phyloP scores from a whole-genome alignment of 2,888 invertebrate genomes.

The Pinctada fucata region DNA sequence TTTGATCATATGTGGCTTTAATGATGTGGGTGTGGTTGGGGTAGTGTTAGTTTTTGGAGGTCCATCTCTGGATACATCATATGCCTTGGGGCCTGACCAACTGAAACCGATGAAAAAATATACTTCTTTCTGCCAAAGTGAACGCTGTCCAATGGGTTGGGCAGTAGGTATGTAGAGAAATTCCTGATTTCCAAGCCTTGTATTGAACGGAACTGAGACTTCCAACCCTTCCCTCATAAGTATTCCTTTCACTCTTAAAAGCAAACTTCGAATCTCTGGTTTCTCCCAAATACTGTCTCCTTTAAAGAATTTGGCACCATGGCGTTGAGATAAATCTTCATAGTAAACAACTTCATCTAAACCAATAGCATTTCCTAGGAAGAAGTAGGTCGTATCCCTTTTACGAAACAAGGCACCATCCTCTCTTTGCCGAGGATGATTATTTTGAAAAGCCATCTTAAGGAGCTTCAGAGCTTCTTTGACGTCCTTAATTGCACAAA shows the following conservation, averaged over 20 bases:
- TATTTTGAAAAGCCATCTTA: conserved; percentile 44
- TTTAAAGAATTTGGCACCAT: conserved; percentile 27
- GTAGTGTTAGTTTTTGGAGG: no score
- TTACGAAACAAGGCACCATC: conserved; percentile 43
- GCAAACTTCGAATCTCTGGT: conserved; percentile 38
- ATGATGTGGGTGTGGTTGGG: no score
- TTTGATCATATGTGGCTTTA: no score
- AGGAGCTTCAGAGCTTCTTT: conserved; percentile 5
- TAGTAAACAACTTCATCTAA: conserved; percentile 45
- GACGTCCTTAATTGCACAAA: neutral
- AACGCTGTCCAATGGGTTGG: conserved; percentile 45
- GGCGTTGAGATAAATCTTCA: conserved; percentile 32
- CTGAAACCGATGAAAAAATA: conserved; percentile 61
- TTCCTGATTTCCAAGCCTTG: conserved; percentile 36
- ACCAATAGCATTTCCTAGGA: conserved; percentile 52
- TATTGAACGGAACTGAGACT: conserved; percentile 42
- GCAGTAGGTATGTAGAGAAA: conserved; percentile 53
- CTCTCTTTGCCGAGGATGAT: conserved; percentile 52
- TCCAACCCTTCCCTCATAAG: conserved; percentile 47
- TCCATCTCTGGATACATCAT: neutral
- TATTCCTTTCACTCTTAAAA: conserved; percentile 51
- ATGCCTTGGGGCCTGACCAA: conserved; percentile 61
- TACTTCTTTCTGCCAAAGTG: conserved; percentile 58
- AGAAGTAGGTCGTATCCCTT: conserved; percentile 60
- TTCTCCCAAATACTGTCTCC: conserved; percentile 48